Base-by-base conservation (phyloP, 2,113 vertebrate genomes). In the Oxygymnocypris stewartii region DNA sequence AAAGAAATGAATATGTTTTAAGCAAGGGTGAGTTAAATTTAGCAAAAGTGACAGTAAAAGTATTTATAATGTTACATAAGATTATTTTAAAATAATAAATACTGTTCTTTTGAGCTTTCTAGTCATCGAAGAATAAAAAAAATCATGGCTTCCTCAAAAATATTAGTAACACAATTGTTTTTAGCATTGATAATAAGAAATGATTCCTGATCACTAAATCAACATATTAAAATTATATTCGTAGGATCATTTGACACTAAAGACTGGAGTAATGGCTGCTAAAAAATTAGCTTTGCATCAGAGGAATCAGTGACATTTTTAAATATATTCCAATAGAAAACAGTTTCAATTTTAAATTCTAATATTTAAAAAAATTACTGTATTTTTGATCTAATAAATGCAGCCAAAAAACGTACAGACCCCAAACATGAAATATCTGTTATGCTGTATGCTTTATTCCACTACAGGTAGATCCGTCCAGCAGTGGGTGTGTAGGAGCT, bases 401-500 rank as follows among this genome's bases (percentile, higher is more conserved):
- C 67, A 71, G 35, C 0, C 18, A 31, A 35, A 40, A 71, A 40
- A 0, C 18, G 10, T 4, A 4, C 7, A 18, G 35, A 23, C 4
- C 2, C 8, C 69, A 73, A n/a, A 42, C 7, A 9, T 61, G 2
- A 35, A 79, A 23, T 57, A n/a, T n/a, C n/a, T n/a, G n/a, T n/a
- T n/a, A n/a, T n/a, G n/a, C n/a, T n/a, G n/a, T n/a, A 5, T 73
- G 10, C 12, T 35, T 84, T 74, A 28, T 84, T 84, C 69, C 49
- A 10, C 31, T 1, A 54, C 89, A 99, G 98, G 97, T 99, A 88
- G 98, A 99, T 94, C 94, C 96, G 16, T 88, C 95, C 82, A 95
- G 95, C 91, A 95, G 95, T 88, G 98, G 98, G 91, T 94, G 95
- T 82, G 98, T 99, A 37, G 94, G 95, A 87, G 97, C 98, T 86